Percentiles rank a stretch among this genome's conserved stretches.
Evolutionary conservation across 2,888 invertebrate species (phyloP).

Genomic region (Pseudococcus jackbeardsleyi): DNA sequence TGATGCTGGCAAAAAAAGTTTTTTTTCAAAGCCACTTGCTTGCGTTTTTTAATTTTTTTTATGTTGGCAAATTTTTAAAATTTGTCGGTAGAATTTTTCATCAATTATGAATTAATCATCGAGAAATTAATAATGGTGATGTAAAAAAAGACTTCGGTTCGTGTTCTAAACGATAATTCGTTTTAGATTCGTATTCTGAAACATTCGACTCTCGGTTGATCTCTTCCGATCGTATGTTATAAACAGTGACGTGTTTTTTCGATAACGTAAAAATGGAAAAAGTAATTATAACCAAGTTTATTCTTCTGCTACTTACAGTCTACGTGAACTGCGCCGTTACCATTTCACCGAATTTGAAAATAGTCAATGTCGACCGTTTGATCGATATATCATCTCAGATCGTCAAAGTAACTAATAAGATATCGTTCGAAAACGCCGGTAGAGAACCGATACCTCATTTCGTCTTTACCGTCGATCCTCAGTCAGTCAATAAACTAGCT

Average conservation of each 20-base stretch:
- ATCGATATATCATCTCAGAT: slow-evolving; percentile 91
- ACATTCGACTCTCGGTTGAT: not conserved
- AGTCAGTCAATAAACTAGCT: slow-evolving; percentile 77
- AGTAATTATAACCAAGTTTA: slow-evolving; percentile 22
- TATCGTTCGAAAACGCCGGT: slow-evolving; percentile 87
- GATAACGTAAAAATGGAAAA: slow-evolving; percentile 26
- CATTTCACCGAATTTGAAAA: slow-evolving; percentile 50
- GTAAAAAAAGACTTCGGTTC: not conserved
- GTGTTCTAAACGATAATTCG: not conserved
- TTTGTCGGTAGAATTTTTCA: not conserved
- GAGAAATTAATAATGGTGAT: not conserved
- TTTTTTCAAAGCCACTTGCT: not conserved
- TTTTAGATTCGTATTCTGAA: not conserved
- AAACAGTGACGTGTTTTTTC: slow-evolving; percentile 34
- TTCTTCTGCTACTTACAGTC: not conserved
- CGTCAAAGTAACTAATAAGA: slow-evolving; percentile 78
- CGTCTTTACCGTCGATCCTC: slow-evolving; percentile 79
- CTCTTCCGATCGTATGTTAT: not conserved
- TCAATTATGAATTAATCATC: not conserved
- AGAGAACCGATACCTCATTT: slow-evolving; percentile 80
- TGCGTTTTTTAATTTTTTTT: slow-evolving; percentile 11
- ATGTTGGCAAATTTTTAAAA: not conserved
- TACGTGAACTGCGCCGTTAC: slow-evolving; percentile 8
- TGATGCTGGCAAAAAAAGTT: not conserved
- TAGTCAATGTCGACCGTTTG: slow-evolving; percentile 82